phyloP scores from a whole-genome alignment of 2,888 invertebrate genomes.

The Stomorhina lunata region DNA sequence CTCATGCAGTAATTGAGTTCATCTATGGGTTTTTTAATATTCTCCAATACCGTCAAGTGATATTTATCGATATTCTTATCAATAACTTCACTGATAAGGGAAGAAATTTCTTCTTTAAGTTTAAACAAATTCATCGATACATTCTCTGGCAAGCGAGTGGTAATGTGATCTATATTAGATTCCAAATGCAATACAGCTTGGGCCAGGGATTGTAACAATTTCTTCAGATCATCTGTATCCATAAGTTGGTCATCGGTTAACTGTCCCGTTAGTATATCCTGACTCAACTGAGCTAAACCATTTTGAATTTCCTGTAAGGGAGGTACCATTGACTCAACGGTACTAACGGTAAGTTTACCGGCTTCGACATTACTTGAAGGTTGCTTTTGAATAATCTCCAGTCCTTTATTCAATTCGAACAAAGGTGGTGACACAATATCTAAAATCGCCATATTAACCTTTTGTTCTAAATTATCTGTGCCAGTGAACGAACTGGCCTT shows the following conservation, averaged over 20 bases:
- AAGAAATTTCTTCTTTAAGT: conserved; percentile 82
- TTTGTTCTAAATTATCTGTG: conserved; percentile 76
- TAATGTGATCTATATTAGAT: conserved; percentile 77
- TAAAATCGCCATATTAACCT: conserved; percentile 83
- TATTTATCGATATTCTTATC: conserved; percentile 79
- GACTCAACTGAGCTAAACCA: conserved; percentile 80
- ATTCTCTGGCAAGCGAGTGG: conserved; percentile 71
- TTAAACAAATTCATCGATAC: conserved; percentile 75
- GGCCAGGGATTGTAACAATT: conserved; percentile 78
- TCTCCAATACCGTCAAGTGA: conserved; percentile 80
- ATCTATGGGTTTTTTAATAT: conserved; percentile 81
- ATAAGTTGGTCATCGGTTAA: conserved; percentile 73
- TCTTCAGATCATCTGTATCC: conserved; percentile 78
- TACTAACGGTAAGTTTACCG: conserved; percentile 79
- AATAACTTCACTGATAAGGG: conserved; percentile 82
- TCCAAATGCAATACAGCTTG: conserved; percentile 79
- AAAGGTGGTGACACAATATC: conserved; percentile 84
- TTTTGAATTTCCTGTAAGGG: conserved; percentile 83
- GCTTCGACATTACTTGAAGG: conserved; percentile 73
- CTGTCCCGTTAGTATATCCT: conserved; percentile 79
- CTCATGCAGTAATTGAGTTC: conserved; percentile 80
- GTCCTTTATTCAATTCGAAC: conserved; percentile 83
- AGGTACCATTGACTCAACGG: conserved; percentile 80
- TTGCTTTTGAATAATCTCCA: conserved; percentile 81
- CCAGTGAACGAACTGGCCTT: conserved; percentile 72